phyloP scores from a whole-genome alignment of 2,797 vertebrate genomes.

The Phataginus tricuspis region DNA sequence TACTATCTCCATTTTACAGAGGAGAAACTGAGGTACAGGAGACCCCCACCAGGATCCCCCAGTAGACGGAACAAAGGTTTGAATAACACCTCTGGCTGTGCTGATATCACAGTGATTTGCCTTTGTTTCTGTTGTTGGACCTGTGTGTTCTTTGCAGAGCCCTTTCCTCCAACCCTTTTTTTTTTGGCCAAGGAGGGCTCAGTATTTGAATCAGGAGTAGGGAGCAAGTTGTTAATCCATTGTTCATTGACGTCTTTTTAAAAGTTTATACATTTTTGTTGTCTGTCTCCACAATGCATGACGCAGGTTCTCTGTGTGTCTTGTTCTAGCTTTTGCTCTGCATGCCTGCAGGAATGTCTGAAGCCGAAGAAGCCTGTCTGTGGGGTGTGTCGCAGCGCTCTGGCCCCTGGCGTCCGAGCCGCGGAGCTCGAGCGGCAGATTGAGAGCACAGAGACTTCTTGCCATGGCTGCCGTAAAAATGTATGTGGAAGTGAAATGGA shows the following conservation, averaged over 20 bases:
- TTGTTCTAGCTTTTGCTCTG: constrained; percentile 93
- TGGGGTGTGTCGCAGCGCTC: constrained; percentile 94
- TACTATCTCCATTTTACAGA: background rate
- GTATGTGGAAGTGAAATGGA: constrained; percentile 83
- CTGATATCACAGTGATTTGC: background rate
- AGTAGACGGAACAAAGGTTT: background rate
- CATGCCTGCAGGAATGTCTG: constrained; percentile 96
- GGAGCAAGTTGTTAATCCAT: constrained; percentile 50
- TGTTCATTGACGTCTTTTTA: constrained; percentile 57
- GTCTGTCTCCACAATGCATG: constrained; percentile 73
- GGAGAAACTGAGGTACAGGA: background rate
- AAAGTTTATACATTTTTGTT: constrained; percentile 62
- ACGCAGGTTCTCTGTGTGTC: constrained; percentile 62
- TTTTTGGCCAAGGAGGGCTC: background rate
- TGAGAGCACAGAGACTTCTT: constrained; percentile 91
- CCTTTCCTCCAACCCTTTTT: background rate
- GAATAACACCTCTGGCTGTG: background rate
- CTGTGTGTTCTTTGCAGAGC: background rate
- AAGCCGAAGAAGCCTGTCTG: constrained; percentile 96
- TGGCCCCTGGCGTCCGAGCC: constrained; percentile 90
- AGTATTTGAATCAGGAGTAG: constrained; percentile 18
- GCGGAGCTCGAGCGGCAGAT: constrained; percentile 92
- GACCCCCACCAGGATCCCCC: background rate
- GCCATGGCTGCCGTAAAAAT: constrained; percentile 95
- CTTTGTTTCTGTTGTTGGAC: background rate